phyloP scores from a whole-genome alignment of 1,140 invertebrate genomes.

The Drosophila sproati region DNA sequence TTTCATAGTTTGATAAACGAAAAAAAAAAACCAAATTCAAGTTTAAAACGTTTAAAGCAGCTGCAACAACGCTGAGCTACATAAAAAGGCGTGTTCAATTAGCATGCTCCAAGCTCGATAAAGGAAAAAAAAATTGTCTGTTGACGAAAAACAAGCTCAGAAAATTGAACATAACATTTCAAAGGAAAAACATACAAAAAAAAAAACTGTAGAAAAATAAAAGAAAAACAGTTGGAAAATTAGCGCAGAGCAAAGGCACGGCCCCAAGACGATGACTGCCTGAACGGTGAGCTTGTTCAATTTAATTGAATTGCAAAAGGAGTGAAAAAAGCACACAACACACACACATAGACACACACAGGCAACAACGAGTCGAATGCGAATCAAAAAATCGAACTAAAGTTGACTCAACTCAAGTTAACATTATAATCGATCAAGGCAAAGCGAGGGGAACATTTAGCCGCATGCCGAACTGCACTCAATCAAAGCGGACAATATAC shows the following conservation, averaged over 20 bases:
- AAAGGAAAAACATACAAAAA: constrained; percentile 53
- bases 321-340: constrained; percentile 26
- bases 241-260: constrained; percentile 69
- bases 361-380: constrained; percentile 26
- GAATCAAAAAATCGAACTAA: constrained; percentile 40
- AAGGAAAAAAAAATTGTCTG: constrained; percentile 24
- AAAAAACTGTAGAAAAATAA: constrained; percentile 37
- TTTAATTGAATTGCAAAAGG: constrained; percentile 73
- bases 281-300: constrained; percentile 68
- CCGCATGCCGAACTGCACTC: constrained; percentile 56
- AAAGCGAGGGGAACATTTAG: constrained; percentile 71
- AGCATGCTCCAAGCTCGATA: constrained; percentile 71
- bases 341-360: neutral
- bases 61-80: constrained; percentile 46
- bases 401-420: constrained; percentile 60
- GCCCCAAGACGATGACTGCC: constrained; percentile 46
- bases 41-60: constrained; percentile 72
- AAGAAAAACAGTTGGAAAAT: constrained; percentile 69
- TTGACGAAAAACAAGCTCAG: constrained; percentile 67
- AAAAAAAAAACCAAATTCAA: constrained; percentile 57
- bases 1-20: constrained; percentile 18
- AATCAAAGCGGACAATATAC: constrained; percentile 59
- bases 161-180: constrained; percentile 75
- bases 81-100: constrained; percentile 82
- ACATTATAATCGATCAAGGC: constrained; percentile 83